Base-by-base conservation (phyloP, 2,888 invertebrate genomes). In the Shargacucullia verbasci region DNA sequence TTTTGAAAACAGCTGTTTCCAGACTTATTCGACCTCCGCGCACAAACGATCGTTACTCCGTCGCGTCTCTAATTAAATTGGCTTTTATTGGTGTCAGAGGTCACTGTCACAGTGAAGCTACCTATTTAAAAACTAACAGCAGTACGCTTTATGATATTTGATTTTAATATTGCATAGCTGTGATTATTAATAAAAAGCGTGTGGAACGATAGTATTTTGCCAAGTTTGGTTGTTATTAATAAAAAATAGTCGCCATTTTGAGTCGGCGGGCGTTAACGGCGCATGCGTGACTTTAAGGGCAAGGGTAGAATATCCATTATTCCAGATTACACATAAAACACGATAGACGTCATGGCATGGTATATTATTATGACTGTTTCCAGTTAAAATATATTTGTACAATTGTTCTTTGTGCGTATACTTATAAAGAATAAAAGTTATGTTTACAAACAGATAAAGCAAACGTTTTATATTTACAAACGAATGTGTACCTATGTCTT, bases 1-100 rank as follows among this genome's bases (percentile, higher is more conserved):
- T 92, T 92, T 88, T 80, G 76, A 88, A 91, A 92, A 88, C 91
- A 91, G 89, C 88, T 89, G 89, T 82, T 79, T 68, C 89, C 85
- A 88, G 62, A 69, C 50, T 69, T 62, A 60, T 50, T 46, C 65
- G 87, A 83, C 61, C 89, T 71, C 70, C 68, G 29, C 41, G 39
- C 57, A 27, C 48, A 31, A 59, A 34, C 59, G 49, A 59, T 55
- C 39, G 44, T 41, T 62, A 58, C 11, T 34, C 35, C 10, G 39
- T 29, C 35, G 34, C 44, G 57, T 70, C 13, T 77, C 77, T 55
- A n/a, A 25, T 37, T 54, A 53, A 12, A 70, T 15, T 70, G 73
- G 80, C 27, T 27, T 7, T 1, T 12, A 47, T 31, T 12, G 14
- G 39, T 64, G 73, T 73, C 75, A 79, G 54, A 76, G 79, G 81